Evolutionary conservation across 1,140 invertebrate species (phyloP), one percentile per base, ranked within the genome.

Genomic region (Conus betulinus): DNA sequence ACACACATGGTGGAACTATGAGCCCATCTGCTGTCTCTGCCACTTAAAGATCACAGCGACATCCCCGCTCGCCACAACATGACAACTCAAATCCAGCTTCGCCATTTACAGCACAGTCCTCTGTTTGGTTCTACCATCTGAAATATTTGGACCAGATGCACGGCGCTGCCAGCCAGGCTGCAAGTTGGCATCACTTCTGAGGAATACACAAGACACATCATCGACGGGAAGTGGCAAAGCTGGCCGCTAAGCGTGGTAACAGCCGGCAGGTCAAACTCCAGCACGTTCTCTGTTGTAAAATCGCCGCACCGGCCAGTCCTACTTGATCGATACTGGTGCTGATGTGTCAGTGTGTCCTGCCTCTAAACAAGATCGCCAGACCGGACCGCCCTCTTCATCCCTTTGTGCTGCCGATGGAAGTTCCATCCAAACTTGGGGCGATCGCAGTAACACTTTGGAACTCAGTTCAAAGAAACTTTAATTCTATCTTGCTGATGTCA

Each of bases 341-440:
- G 39, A 82, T 6, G 79, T 82, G 53, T 51, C 79, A 52, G 79
- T 82, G 17, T 55, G 52, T 39, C 79, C 79, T 82, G 79, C 79
- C 1, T 52, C 79, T 17, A 13, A 15, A 82, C 79, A 82, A 1
- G 53, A 51, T 39, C 17, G 79, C 17, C 4, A 55, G 39, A 55
- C 6, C 6, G 8, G 11, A 25, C 53, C 51, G 5, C 79, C 39
- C 15, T 51, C 39, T 39, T 17, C 79, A 20, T 23, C 53, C 79
- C 79, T 82, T 52, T 55, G 10, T 27, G 79, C 79, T 52, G 79
- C 79, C 10, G 27, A 82, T 82, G 79, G 79, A 5, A 27, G 6
- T 82, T 82, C 53, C 17, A 51, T 52, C n/a, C 0, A n/a, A 27
- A 82, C 53, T 6, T 27, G 79, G 6, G 39, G 79, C 79, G 8